Evolutionary conservation across 2,113 vertebrate genomes (phyloP).

Genomic region (Clarias magur): DNA sequence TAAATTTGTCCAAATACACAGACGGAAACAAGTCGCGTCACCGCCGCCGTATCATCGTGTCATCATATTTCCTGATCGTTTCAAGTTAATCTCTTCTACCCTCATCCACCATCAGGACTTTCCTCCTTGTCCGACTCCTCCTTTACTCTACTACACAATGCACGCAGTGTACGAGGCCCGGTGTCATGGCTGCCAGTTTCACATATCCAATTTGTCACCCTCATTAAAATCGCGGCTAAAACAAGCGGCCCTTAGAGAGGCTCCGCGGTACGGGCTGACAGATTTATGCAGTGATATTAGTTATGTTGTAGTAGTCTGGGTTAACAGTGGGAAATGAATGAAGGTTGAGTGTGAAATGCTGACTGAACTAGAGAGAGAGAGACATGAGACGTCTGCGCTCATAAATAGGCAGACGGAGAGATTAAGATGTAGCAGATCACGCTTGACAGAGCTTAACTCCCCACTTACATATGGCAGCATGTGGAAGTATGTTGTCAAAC

Average conservation of each 20-base stretch:
- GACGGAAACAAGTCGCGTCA: not conserved
- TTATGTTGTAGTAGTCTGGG: constrained; percentile 27
- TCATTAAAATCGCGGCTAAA: constrained; percentile 69
- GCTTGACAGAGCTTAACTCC: constrained; percentile 58
- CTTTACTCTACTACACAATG: constrained; percentile 61
- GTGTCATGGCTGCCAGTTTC: constrained; percentile 66
- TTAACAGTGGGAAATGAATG: constrained; percentile 67
- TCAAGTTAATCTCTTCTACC: not conserved
- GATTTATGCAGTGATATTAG: constrained; percentile 69
- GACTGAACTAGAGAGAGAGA: constrained; percentile 62
- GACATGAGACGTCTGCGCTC: constrained; percentile 28
- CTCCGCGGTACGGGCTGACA: constrained; percentile 54
- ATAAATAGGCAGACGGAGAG: constrained; percentile 68
- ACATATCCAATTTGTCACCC: constrained; percentile 74
- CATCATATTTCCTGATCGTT: constrained; percentile 16
- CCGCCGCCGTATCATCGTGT: not conserved
- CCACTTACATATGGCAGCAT: constrained; percentile 65
- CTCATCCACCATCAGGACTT: constrained; percentile 37
- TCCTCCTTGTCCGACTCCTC: constrained; percentile 40
- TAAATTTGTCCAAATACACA: not conserved
- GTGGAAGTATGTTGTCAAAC: constrained; percentile 65
- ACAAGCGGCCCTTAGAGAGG: constrained; percentile 70
- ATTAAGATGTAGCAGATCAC: constrained; percentile 59
- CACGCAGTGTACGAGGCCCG: constrained; percentile 59
- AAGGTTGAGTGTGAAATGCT: constrained; percentile 65